Base-by-base conservation (phyloP, 2,113 vertebrate genomes). In the Urocolius indicus region DNA sequence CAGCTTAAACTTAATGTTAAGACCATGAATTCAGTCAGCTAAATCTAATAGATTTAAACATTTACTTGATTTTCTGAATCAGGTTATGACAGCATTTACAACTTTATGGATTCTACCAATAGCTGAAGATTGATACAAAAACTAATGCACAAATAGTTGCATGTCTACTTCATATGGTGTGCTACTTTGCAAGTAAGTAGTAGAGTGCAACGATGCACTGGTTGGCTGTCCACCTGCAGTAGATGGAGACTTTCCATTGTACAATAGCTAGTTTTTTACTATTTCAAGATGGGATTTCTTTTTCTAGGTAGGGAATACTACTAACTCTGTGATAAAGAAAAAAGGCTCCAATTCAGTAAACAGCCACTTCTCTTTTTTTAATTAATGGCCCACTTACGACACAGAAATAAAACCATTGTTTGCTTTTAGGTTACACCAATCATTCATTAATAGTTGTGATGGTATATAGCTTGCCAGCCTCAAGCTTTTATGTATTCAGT, bases 21-120 rank as follows among this genome's bases (percentile, higher is more conserved):
- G 41, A n/a, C 69, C 16, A 13, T 49, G 0, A 67, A 48, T 68
- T 65, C 45, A 65, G 20, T 29, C 52, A 67, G 38, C n/a, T 66
- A 13, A 75, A 62, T 61, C 23, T 61, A 0, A 38, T 34, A 38
- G 38, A 30, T 8, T 67, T 5, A 0, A 13, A 22, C 1, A 3
- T 83, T 75, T 79, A 21, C n/a, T 73, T 43, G 41, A 27, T 58
- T 57, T 83, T 58, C 24, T 55, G 51, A 51, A n/a, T 62, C 8
- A 9, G 54, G 11, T 6, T 51, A 45, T 32, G 75, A 49, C 46
- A 76, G 10, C 18, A 27, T n/a, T 36, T 62, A 6, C 19, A 51
- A 29, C 36, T 68, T 45, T 16, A 2, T 62, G 43, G 2, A 6
- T 88, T 85, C 51, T 46, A 10, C 13, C 16, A 16, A 32, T 29